phyloP scores from a whole-genome alignment of 2,113 vertebrate genomes.

The Garra rufa region DNA sequence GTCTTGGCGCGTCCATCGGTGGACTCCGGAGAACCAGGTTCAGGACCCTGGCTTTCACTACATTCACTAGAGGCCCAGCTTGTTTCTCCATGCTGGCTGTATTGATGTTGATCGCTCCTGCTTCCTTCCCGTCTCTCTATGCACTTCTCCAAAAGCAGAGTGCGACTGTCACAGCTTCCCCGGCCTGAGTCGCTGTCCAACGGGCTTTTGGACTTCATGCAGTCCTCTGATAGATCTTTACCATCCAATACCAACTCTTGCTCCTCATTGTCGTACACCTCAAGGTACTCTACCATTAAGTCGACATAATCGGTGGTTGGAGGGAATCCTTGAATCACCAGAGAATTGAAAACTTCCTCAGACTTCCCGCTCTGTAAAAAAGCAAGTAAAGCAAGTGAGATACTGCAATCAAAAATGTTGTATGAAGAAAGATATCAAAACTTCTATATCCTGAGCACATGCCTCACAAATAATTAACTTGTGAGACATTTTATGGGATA shows the following conservation, averaged over 20 bases:
- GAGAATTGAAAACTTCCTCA: slow-evolving; percentile 83
- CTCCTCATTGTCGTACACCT: slow-evolving; percentile 84
- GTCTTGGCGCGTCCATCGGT: slow-evolving; percentile 71
- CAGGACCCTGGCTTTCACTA: slow-evolving; percentile 40
- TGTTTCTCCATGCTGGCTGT: slow-evolving; percentile 51
- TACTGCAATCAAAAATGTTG: not conserved
- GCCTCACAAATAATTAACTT: not conserved
- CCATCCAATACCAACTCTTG: slow-evolving; percentile 77
- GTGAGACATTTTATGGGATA: too few relatives aligned
- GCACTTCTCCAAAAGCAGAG: slow-evolving; percentile 82
- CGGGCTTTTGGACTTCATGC: slow-evolving; percentile 70
- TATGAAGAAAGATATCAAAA: not conserved
- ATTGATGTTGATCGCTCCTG: slow-evolving; percentile 39
- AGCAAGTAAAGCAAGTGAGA: slow-evolving; percentile 14
- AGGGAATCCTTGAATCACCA: slow-evolving; percentile 87
- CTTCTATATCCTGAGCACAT: not conserved
- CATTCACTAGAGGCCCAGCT: slow-evolving; percentile 49
- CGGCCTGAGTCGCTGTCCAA: slow-evolving; percentile 87
- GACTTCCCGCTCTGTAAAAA: slow-evolving; percentile 83
- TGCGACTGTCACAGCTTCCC: slow-evolving; percentile 90
- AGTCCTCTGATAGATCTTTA: slow-evolving; percentile 67
- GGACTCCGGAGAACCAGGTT: slow-evolving; percentile 51
- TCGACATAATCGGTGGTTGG: slow-evolving; percentile 84
- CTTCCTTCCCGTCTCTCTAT: slow-evolving; percentile 65
- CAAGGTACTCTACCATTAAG: slow-evolving; percentile 87